These are phyloP conservation scores for Calameuta idolon DNA, from an alignment of 2,888 invertebrate species.

Conservation along the genomic window DNA sequence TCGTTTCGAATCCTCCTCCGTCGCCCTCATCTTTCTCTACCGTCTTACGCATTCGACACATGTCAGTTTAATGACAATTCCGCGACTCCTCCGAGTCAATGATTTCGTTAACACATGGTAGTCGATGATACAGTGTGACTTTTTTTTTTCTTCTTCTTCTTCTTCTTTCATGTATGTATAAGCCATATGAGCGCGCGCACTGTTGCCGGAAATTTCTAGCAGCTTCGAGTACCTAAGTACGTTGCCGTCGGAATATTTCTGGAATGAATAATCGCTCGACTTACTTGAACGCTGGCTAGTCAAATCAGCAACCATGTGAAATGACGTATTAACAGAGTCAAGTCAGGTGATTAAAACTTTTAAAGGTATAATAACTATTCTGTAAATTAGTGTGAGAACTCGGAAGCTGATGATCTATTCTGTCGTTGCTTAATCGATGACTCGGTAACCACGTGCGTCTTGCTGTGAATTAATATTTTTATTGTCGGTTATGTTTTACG, in stretches of 20 bases:
- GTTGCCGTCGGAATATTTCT: slow-evolving; percentile 18
- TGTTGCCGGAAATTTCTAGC: neutral
- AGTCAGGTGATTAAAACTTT: neutral
- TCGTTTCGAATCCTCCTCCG: neutral
- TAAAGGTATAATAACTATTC: neutral
- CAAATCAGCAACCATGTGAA: neutral
- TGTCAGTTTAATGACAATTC: slow-evolving; percentile 51
- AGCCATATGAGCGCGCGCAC: neutral
- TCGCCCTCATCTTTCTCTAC: slow-evolving; percentile 1
- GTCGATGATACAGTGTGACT: neutral
- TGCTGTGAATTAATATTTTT: neutral
- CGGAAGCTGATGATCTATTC: neutral
- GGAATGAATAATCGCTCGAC: slow-evolving; percentile 13
- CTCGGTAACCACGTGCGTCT: neutral
- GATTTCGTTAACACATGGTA: slow-evolving; percentile 49
- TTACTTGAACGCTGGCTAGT: neutral
- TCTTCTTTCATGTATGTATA: neutral
- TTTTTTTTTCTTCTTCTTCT: neutral
- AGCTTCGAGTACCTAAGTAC: neutral
- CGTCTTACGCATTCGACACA: slow-evolving; percentile 38
- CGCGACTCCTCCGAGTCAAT: slow-evolving; percentile 42
- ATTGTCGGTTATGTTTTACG: neutral
- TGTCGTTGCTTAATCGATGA: neutral
- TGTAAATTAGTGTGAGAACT: neutral
- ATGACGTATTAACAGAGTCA: neutral